Evolutionary conservation across 2,888 invertebrate genomes (phyloP).

Genomic region (Caradrina clavipalpis): DNA sequence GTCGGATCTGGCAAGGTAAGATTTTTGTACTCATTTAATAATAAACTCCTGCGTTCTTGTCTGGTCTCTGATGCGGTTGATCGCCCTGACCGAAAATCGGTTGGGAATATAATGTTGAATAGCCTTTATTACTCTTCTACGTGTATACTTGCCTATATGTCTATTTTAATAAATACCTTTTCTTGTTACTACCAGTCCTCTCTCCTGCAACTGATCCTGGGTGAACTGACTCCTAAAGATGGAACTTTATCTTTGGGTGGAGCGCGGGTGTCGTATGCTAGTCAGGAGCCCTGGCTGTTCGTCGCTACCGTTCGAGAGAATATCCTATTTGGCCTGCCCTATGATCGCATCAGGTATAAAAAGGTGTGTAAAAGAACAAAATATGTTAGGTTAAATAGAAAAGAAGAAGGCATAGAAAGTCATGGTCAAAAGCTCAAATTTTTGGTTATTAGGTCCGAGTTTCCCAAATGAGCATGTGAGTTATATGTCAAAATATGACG

Average conservation of each 20-base stretch:
- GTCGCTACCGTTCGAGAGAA: slow-evolving; percentile 94
- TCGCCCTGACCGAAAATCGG: no score
- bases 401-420: no score
- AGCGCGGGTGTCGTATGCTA: slow-evolving; percentile 92
- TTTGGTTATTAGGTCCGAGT: no score
- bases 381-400: no score
- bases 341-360: slow-evolving; percentile 87
- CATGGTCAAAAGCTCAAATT: no score
- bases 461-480: no score
- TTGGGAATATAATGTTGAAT: neutral
- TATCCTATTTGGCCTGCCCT: slow-evolving; percentile 94
- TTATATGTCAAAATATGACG: neutral
- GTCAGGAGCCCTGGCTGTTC: slow-evolving; percentile 96
- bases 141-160: no score
- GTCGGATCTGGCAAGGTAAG: slow-evolving; percentile 94
- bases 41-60: no score
- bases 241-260: slow-evolving; percentile 92
- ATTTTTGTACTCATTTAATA: neutral
- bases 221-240: slow-evolving; percentile 92
- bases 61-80: no score
- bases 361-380: slow-evolving; percentile 77
- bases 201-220: slow-evolving; percentile 92
- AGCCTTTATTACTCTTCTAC: no score
- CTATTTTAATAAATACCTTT: neutral
- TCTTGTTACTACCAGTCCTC: slow-evolving; percentile 88